Evolutionary conservation across 1,140 invertebrate genomes (phyloP), one percentile per base, ranked within the genome.

Genomic region (Chelonus insularis): DNA sequence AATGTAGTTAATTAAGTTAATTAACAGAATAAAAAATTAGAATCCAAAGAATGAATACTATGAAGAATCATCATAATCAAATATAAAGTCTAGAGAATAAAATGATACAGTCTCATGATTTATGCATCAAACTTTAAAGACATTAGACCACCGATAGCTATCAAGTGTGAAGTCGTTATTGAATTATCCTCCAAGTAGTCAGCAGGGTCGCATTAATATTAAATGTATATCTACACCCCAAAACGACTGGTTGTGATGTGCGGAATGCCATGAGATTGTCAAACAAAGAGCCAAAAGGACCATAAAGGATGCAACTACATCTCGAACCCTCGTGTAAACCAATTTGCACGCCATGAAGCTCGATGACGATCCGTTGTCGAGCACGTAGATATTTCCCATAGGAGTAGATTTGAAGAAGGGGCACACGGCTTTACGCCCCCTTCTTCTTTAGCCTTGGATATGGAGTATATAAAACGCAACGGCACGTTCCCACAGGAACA

Each of bases 301-400:
- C 32, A 55, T 9, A 29, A 11, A 6, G 16, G 29, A 37, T 37
- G 20, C 16, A 55, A 37, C 14, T 2, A 37, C 12, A 45, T 41
- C 23, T 60, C 62, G 60, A 69, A 66, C 67, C 72, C 67, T 68
- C 66, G 59, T 76, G 77, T 78, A 78, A 79, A 79, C 75, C 76
- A 78, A 78, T 79, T 79, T 78, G 72, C 73, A 73, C 76, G 71
- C 75, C 64, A 72, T 69, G 70, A 72, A 74, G 66, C 67, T 62
- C 68, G 55, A 67, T 71, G 69, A 69, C 67, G 70, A 73, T 77
- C 67, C 69, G 69, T 64, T 54, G 62, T 36, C 37, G 5, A 57
- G 63, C 64, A 66, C 63, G 64, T 58, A 69, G 72, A 76, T 77
- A 79, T 78, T 79, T 79, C 77, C 77, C 77, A 79, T 70, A 75